Evolutionary conservation across 2,113 vertebrate species (phyloP).

Genomic region (Hipposideros armiger): DNA sequence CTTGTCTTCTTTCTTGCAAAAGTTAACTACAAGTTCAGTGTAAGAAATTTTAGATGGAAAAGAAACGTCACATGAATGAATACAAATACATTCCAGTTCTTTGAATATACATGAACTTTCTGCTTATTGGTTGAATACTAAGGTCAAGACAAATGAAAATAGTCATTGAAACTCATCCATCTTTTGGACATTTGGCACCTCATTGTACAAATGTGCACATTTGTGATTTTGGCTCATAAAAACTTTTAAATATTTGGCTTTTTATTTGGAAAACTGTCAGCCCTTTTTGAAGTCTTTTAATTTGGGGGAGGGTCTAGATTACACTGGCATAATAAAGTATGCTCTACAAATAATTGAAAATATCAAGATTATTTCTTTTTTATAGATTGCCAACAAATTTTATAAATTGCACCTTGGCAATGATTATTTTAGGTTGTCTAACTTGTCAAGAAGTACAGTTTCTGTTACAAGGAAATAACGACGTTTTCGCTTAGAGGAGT

Average conservation of each 20-base stretch:
- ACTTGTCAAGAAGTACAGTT: slow-evolving; percentile 78
- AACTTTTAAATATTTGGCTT: slow-evolving; percentile 60
- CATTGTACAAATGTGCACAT: slow-evolving; percentile 55
- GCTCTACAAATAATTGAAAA: slow-evolving; percentile 55
- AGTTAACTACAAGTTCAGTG: slow-evolving; percentile 45
- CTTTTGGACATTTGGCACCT: slow-evolving; percentile 66
- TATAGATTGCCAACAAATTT: slow-evolving; percentile 72
- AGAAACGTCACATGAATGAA: slow-evolving; percentile 41
- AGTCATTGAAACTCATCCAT: slow-evolving; percentile 66
- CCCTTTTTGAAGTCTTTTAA: slow-evolving; percentile 55
- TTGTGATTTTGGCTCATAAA: slow-evolving; percentile 59
- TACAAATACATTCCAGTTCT: slow-evolving; percentile 18
- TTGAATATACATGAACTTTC: slow-evolving; percentile 45
- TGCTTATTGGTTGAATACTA: slow-evolving; percentile 55
- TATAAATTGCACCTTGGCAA: slow-evolving; percentile 72
- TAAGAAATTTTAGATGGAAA: slow-evolving; percentile 53
- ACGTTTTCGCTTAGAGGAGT: slow-evolving; percentile 76
- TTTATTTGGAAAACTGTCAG: slow-evolving; percentile 64
- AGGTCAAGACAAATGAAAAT: slow-evolving; percentile 64
- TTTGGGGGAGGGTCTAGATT: slow-evolving; percentile 51
- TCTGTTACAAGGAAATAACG: slow-evolving; percentile 77
- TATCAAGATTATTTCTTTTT: slow-evolving; percentile 73
- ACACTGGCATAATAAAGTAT: slow-evolving; percentile 64
- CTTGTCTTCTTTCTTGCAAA: slow-evolving; percentile 48
- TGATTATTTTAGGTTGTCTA: slow-evolving; percentile 79